Percentiles rank a stretch among this genome's conserved stretches.
These are phyloP conservation scores for Anguilla japonica DNA, from an alignment of 2,113 vertebrate genomes.

Conservation along the genomic window DNA sequence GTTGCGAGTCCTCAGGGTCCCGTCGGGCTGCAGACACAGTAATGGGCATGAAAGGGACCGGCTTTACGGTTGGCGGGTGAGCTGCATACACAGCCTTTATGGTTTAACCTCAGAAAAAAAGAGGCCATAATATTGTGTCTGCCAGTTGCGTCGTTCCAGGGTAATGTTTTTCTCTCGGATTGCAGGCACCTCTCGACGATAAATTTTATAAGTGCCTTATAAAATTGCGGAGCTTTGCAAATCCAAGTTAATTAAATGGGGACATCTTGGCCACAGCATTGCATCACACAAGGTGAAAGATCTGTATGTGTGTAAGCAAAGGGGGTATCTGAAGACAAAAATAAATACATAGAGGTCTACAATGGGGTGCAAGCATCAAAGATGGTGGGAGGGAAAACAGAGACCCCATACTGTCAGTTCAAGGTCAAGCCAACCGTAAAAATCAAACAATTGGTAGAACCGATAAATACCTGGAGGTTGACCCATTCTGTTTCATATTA, in stretches of 20 bases:
- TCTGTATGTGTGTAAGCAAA: not conserved
- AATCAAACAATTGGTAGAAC: not conserved
- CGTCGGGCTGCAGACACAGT: not conserved
- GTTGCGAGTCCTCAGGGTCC: not conserved
- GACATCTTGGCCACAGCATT: too few relatives aligned
- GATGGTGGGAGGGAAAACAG: not conserved
- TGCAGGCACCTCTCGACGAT: not conserved
- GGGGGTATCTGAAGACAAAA: not conserved
- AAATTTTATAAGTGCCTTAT: not conserved
- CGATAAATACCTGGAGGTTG: not conserved
- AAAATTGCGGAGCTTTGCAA: too few relatives aligned
- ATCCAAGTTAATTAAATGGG: too few relatives aligned
- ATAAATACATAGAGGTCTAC: not conserved
- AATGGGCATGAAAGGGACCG: not conserved
- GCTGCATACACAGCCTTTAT: not conserved
- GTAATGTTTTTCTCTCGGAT: not conserved
- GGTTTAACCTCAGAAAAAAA: not conserved
- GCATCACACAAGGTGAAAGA: too few relatives aligned
- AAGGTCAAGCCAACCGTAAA: not conserved
- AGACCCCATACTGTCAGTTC: not conserved
- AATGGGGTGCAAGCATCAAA: not conserved
- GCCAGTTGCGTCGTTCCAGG: not conserved
- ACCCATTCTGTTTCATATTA: not conserved
- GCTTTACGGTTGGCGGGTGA: not conserved
- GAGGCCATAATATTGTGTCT: not conserved